Conservation (phyloP, 2,888 invertebrate species). For the Lasioglossum vierecki region DNA sequence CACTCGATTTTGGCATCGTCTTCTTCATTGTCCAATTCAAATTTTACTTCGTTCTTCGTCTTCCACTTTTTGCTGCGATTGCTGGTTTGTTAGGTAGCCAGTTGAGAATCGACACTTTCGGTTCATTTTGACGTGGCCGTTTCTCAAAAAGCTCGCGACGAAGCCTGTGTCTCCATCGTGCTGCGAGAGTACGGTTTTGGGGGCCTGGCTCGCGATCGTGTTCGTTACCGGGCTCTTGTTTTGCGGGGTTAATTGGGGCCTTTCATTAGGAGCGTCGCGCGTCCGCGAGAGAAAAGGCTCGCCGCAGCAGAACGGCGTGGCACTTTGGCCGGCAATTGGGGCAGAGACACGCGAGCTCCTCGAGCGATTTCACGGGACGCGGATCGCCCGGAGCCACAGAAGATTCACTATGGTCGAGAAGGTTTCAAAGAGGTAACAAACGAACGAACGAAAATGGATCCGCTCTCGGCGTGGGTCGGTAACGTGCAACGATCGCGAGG, state of each 20-base stretch:
- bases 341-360: constrained; percentile 22
- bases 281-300: constrained; percentile 7
- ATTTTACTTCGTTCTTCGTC: too few relatives aligned
- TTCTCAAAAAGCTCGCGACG: too few relatives aligned
- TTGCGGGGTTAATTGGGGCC: constrained; percentile 30
- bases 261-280: not conserved
- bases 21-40: too few relatives aligned
- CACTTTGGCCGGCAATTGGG: constrained; percentile 22
- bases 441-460: constrained; percentile 39
- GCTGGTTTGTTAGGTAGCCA: too few relatives aligned
- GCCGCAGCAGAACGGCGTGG: not conserved
- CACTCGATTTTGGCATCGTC: too few relatives aligned
- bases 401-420: constrained; percentile 26
- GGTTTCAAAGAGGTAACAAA: constrained; percentile 23
- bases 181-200: not conserved
- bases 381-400: not conserved
- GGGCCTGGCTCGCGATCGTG: not conserved
- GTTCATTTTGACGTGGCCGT: not conserved
- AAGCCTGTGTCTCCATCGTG: too few relatives aligned
- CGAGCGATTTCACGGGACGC: constrained; percentile 36
- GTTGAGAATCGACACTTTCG: not conserved
- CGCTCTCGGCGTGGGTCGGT: constrained; percentile 51
- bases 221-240: constrained; percentile 11
- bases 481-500: constrained; percentile 36
- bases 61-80: too few relatives aligned